Base-by-base conservation (phyloP, 2,797 vertebrate species). In the Rhinogobio ventralis region DNA sequence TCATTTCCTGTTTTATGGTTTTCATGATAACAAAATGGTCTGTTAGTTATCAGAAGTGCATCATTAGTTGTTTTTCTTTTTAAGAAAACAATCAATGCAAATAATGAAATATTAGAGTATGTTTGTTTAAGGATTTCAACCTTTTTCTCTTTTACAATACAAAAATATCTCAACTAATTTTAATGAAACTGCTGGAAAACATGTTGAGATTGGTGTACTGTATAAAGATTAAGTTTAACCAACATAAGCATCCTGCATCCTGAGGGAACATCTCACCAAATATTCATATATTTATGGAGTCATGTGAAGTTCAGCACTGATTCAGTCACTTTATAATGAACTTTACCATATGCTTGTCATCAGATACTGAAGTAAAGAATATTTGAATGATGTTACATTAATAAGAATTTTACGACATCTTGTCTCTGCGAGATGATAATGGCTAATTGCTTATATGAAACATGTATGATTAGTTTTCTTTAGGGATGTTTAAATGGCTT, bases 401-500 rank as follows among this genome's bases (percentile, higher is more conserved):
- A 72, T 17, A 42, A 1, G 36, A 69, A 45, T 13, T 7, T 19
- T 20, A 28, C 23, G 20, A 11, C 13, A 14, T 71, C 39, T 14
- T 11, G 23, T 49, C 51, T 49, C 39, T 33, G 1, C 25, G 11
- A 68, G 28, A 17, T 25, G 5, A 86, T 80, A 39, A 11, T 84
- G 67, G 89, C 91, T 87, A 88, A 90, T 92, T 90, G 90, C 92
- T 92, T 7, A n/a, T 89, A 91, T 82, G 86, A 87, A 85, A 89
- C 87, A 91, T 91, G 87, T 84, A 84, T 87, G 64, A 88, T 92
- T 89, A 83, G 83, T 90, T 92, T 88, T 90, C 81, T 86, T 91
- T 84, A 85, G 82, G 87, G 86, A 85, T 87, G 85, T 90, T 92
- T 92, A 92, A 94, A 94, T 87, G 91, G 83, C 81, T 90, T 93